Conservation (phyloP, 2,888 invertebrate species). For the Physocephala rufipes region DNA sequence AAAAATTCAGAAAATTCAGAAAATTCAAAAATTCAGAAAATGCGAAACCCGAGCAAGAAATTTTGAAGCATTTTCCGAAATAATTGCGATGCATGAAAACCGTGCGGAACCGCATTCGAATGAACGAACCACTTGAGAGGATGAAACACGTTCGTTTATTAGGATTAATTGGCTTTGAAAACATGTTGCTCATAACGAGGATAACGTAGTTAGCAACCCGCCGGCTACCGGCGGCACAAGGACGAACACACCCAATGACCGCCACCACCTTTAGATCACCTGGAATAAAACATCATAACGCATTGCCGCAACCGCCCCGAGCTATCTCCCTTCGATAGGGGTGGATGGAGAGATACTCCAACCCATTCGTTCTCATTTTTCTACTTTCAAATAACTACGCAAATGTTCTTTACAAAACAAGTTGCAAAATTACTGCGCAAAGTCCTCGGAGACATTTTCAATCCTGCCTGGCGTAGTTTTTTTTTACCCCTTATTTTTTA, state of each 20-base stretch:
- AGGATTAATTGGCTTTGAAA: conserved; percentile 54
- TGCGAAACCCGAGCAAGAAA: conserved; percentile 5
- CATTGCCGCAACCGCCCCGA: background rate
- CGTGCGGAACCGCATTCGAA: background rate
- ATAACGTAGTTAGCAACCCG: conserved; percentile 20
- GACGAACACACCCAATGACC: conserved; percentile 16
- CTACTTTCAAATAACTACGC: conserved; percentile 29
- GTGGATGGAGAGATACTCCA: no score
- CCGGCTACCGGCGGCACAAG: conserved; percentile 7
- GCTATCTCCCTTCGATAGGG: background rate
- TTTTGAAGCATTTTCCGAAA: background rate
- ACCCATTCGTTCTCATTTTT: no score
- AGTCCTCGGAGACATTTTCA: conserved; percentile 41
- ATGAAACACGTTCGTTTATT: conserved; percentile 47
- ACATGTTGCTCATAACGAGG: conserved; percentile 40
- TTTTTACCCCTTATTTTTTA: background rate
- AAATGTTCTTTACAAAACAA: conserved; percentile 38
- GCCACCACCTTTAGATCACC: conserved; percentile 17
- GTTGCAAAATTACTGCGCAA: conserved; percentile 39
- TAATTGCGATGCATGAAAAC: conserved; percentile 14
- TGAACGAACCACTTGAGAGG: conserved; percentile 35
- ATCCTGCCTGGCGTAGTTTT: background rate
- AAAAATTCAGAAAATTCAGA: background rate
- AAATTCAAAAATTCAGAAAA: background rate
- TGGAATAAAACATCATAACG: conserved; percentile 15